Conservation (phyloP, 2,797 vertebrate genomes). For the Sciurus carolinensis region DNA sequence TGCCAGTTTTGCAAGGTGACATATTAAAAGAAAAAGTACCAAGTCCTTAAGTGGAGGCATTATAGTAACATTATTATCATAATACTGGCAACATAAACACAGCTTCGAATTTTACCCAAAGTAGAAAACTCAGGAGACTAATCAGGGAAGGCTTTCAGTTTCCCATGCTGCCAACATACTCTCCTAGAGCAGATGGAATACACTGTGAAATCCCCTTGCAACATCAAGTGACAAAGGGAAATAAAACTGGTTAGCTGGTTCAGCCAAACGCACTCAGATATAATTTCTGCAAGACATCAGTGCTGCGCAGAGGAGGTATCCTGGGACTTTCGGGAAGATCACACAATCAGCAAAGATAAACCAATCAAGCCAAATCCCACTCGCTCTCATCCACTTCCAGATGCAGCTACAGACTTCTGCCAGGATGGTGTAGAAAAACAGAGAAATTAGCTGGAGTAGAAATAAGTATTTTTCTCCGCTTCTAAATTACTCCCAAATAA, state of each 20-base stretch:
- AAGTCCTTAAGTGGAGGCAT: background rate
- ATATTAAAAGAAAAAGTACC: background rate
- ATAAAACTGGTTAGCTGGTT: slow-evolving; percentile 47
- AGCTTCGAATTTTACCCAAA: slow-evolving; percentile 19
- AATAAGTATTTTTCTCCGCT: background rate
- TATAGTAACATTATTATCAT: background rate
- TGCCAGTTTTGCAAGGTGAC: background rate
- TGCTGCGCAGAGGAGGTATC: background rate
- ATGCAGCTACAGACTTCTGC: background rate
- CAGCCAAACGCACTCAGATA: slow-evolving; percentile 57
- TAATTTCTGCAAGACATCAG: slow-evolving; percentile 62
- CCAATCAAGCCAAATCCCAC: slow-evolving; percentile 60
- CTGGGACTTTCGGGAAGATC: slow-evolving; percentile 56
- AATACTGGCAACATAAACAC: background rate
- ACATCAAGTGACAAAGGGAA: slow-evolving; percentile 62
- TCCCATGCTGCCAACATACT: slow-evolving; percentile 17
- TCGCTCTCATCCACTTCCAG: slow-evolving; percentile 39
- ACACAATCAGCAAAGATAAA: slow-evolving; percentile 69
- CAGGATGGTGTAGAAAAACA: slow-evolving; percentile 35
- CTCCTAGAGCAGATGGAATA: slow-evolving; percentile 19
- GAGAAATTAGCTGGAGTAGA: slow-evolving; percentile 44
- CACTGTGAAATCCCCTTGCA: background rate
- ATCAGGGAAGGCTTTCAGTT: background rate
- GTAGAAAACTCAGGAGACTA: background rate
- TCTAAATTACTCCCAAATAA: background rate